Conservation (phyloP, 2,797 vertebrate genomes). For the Danio albolineatus region DNA sequence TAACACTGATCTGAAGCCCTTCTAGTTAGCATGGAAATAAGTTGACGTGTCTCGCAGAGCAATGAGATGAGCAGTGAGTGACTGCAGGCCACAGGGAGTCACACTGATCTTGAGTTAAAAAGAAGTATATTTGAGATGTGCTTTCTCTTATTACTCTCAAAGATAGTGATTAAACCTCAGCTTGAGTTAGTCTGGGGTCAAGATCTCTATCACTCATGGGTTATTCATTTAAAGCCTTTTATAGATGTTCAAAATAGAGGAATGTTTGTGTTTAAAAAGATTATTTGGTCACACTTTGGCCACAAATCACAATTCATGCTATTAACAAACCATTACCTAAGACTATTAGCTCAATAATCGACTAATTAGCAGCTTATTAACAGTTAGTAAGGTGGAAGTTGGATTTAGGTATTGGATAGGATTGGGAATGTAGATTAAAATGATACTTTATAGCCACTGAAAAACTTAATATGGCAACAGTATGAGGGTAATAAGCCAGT, state of each 20-base stretch:
- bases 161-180: background rate
- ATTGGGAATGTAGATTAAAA: no score
- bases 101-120: constrained; percentile 37
- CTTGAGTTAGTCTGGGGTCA: background rate
- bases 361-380: no score
- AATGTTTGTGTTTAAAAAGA: background rate
- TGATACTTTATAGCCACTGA: no score
- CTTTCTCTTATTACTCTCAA: constrained; percentile 2
- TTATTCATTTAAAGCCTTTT: background rate
- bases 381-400: no score
- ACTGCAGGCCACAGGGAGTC: constrained; percentile 33
- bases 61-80: constrained; percentile 35
- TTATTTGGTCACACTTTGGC: background rate
- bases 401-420: no score
- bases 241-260: background rate
- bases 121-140: background rate
- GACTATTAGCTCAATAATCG: no score
- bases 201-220: background rate
- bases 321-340: no score
- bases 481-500: no score
- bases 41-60: constrained; percentile 28
- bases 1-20: constrained; percentile 23
- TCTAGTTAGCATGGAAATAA: constrained; percentile 42
- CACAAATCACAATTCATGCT: no score
- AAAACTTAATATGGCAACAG: no score